A percentile compares a stretch with the other conserved stretches of the same genome.
These are phyloP conservation scores for Pollenia labialis DNA, from an alignment of 2,888 invertebrate species.

Conservation along the genomic window DNA sequence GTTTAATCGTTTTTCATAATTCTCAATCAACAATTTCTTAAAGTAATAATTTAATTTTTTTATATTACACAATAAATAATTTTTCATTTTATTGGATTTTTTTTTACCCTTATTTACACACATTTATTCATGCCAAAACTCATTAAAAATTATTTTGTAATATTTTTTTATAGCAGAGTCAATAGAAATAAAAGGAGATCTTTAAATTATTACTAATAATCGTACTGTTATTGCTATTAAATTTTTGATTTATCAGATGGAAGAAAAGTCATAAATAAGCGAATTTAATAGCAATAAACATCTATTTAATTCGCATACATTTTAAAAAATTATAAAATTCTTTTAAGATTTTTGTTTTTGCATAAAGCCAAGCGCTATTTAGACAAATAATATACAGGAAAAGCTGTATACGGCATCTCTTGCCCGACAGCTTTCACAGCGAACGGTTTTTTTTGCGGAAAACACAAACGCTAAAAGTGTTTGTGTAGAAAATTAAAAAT, in stretches of 20 bases:
- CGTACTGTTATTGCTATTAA: neutral
- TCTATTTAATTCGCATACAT: no score
- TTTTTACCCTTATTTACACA: neutral
- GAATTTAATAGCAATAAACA: no score
- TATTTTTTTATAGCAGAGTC: neutral
- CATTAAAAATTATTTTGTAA: constrained; percentile 2
- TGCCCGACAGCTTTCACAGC: no score
- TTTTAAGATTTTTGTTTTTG: no score
- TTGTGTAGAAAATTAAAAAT: no score
- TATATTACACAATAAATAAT: neutral
- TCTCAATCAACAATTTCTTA: neutral
- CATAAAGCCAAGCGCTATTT: no score
- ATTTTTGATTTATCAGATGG: neutral
- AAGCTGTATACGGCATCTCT: no score
- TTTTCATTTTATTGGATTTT: neutral
- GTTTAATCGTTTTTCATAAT: neutral
- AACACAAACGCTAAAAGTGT: no score
- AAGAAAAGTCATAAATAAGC: neutral
- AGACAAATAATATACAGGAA: no score
- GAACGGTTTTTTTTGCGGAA: no score
- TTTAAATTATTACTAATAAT: neutral
- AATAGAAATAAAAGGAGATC: neutral
- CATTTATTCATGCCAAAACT: neutral
- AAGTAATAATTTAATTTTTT: neutral
- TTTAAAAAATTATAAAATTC: no score